A percentile compares a stretch with the other conserved stretches of the same genome.
Evolutionary conservation across 1,140 invertebrate genomes (phyloP).

Genomic region (Schlechtendalia chinensis): DNA sequence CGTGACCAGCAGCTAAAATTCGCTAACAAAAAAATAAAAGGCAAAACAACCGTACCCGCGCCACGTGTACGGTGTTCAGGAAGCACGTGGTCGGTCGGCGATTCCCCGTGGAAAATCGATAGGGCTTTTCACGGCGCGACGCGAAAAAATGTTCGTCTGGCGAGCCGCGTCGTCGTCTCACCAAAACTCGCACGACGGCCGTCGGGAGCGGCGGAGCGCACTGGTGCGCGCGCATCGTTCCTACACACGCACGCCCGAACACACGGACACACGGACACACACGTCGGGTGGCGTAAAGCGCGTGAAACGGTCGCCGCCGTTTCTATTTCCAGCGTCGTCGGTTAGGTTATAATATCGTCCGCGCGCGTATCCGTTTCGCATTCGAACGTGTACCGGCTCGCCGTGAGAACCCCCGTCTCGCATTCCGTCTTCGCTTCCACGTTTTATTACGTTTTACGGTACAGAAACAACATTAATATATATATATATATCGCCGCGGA

Average conservation of each 20-base stretch:
- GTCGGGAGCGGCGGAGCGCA: slow-evolving; percentile 12
- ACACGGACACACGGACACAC: too few species aligned
- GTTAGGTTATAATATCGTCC: slow-evolving; percentile 15
- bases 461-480: too few species aligned
- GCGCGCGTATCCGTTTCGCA: slow-evolving; percentile 21
- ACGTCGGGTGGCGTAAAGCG: not conserved
- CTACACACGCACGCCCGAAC: too few species aligned
- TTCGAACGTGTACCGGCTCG: slow-evolving; percentile 15
- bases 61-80: not conserved
- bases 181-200: not conserved
- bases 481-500: too few species aligned
- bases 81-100: slow-evolving; percentile 13
- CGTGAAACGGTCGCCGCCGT: slow-evolving; percentile 18
- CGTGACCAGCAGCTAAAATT: too few species aligned
- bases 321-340: slow-evolving; percentile 28
- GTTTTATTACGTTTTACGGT: too few species aligned
- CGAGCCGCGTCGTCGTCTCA: too few species aligned
- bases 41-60: too few species aligned
- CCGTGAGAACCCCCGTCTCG: too few species aligned
- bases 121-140: not conserved
- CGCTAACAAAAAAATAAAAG: too few species aligned
- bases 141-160: not conserved
- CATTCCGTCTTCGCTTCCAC: too few species aligned
- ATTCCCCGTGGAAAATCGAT: slow-evolving; percentile 32
- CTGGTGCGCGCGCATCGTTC: not conserved